Evolutionary conservation across 2,113 vertebrate genomes (phyloP).

Genomic region (Lota lota): DNA sequence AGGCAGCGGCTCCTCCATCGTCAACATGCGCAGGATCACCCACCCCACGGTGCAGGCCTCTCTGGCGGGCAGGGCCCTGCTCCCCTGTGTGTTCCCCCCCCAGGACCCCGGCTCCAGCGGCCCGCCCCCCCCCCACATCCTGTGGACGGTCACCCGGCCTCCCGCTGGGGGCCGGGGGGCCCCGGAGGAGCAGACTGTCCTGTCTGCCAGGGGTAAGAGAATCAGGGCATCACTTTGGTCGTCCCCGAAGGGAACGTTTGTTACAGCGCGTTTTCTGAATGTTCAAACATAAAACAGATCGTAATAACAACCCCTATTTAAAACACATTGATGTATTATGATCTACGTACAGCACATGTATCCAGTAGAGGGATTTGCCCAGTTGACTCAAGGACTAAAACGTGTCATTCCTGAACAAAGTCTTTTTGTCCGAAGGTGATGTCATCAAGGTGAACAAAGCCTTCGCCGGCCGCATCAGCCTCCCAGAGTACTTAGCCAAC

Average conservation of each 20-base stretch:
- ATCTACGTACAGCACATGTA: background rate
- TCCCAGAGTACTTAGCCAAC: conserved; percentile 79
- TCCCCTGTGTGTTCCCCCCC: conserved; percentile 85
- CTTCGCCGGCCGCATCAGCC: conserved; percentile 79
- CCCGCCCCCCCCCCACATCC: conserved; percentile 69
- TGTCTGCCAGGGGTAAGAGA: conserved; percentile 80
- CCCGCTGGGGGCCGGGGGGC: conserved; percentile 50
- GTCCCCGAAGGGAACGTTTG: too few species aligned
- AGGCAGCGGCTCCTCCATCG: conserved; percentile 71
- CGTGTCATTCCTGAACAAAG: background rate
- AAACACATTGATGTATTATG: background rate
- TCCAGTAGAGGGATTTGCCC: background rate
- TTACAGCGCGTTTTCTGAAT: too few species aligned
- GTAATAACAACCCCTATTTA: background rate
- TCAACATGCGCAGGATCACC: conserved; percentile 79
- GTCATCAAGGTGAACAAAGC: conserved; percentile 84
- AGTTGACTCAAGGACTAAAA: background rate
- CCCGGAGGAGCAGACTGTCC: conserved; percentile 74
- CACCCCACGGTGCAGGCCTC: conserved; percentile 64
- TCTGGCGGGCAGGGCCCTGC: conserved; percentile 79
- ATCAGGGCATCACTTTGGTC: background rate
- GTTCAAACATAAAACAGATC: too few species aligned
- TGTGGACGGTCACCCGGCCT: conserved; percentile 82
- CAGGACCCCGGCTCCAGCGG: conserved; percentile 36
- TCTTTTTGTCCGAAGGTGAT: conserved; percentile 82